Base-by-base conservation (phyloP, 2,888 invertebrate species). In the Tachystola acroxantha region DNA sequence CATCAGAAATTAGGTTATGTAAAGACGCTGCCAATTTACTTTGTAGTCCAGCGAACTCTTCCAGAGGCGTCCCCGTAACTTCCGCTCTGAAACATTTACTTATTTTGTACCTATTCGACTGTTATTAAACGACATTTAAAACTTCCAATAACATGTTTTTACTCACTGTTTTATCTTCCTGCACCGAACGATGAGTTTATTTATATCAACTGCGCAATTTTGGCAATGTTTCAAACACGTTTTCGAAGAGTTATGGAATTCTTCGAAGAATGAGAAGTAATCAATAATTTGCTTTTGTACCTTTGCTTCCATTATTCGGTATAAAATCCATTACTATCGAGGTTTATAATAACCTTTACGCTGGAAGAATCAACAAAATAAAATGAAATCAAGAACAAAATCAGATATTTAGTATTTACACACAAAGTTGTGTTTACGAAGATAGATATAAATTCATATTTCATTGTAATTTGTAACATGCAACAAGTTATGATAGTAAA, bases 221-320 rank as follows among this genome's bases (percentile, higher is more conserved):
- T 75, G 76, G 76, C 86, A 80, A 54, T 85, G 79, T 71, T 80
- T 78, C 77, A 89, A 77, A 62, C 73, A 70, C 59, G 62, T 66
- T 70, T 75, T 80, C 51, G 86, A 80, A 37, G 69, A 74, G 39
- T 74, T 77, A 48, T 81, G 73, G 53, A 88, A 88, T 53, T 75
- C 74, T 46, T 85, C 84, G 46, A 90, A 80, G 57, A 67, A 75
- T 30, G 84, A 79, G 68, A 88, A 89, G 57, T 87, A 88, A 53
- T 78, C 84, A 55, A 85, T 66, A 30, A 90, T 65, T 57, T 86
- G 76, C 54, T 86, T 88, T 63, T 89, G 89, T 42, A 88, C 59
- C 61, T 78, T 79, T 39, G 55, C 48, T 74, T 86, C 87, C 86
- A 86, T 86, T 59, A 72, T 78, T 50, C 27, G 36, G 22, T 20